Evolutionary conservation across 2,888 invertebrate species (phyloP).

Genomic region (Apamea monoglypha): DNA sequence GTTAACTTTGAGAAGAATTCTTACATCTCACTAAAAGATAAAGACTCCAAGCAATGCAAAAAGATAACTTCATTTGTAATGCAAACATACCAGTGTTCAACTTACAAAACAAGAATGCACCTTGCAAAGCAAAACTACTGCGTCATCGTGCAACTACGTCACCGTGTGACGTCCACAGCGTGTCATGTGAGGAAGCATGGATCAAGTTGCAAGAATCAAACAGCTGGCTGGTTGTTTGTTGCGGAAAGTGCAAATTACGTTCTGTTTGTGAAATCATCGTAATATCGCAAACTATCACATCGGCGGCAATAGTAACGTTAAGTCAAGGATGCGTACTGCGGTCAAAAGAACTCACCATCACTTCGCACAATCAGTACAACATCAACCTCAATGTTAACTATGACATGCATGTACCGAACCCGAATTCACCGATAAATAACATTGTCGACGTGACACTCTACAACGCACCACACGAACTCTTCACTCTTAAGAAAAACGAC

Average conservation of each 20-base stretch:
- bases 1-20: too few species aligned
- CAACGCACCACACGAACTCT: not conserved
- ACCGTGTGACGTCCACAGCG: not conserved
- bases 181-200: slow-evolving; percentile 12
- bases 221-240: slow-evolving; percentile 12
- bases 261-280: too few species aligned
- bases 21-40: not conserved
- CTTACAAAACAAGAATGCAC: slow-evolving; percentile 7
- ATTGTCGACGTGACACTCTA: too few species aligned
- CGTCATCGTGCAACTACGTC: slow-evolving; percentile 2
- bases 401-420: too few species aligned
- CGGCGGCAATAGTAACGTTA: too few species aligned
- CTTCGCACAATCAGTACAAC: too few species aligned
- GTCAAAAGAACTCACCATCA: too few species aligned
- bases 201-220: slow-evolving; percentile 9
- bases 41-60: slow-evolving; percentile 2
- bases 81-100: slow-evolving; percentile 11
- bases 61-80: slow-evolving; percentile 2
- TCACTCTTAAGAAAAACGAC: not conserved
- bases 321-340: too few species aligned
- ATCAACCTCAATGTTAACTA: too few species aligned
- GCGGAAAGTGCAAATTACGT: too few species aligned
- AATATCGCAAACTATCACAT: too few species aligned
- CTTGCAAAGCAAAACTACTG: slow-evolving; percentile 19
- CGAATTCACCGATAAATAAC: too few species aligned